Evolutionary conservation across 1,140 invertebrate genomes (phyloP).

Genomic region (Callitettix versicolor): DNA sequence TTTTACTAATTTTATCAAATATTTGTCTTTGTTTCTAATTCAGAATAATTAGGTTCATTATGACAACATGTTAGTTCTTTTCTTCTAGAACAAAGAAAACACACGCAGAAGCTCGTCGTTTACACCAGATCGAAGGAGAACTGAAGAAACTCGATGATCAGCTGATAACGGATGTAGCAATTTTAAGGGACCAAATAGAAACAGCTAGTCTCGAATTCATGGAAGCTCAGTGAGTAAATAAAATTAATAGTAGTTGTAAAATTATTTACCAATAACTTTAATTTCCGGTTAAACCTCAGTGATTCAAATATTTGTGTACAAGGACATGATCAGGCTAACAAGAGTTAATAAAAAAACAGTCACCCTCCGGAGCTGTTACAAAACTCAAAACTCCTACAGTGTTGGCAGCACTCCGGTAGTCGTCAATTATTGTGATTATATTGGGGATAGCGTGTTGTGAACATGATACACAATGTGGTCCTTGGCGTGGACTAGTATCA

Average conservation of each 20-base stretch:
- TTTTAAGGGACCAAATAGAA: constrained; percentile 67
- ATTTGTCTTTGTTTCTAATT: no score
- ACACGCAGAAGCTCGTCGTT: constrained; percentile 52
- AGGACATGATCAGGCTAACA: no score
- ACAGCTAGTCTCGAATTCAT: constrained; percentile 56
- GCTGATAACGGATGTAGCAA: constrained; percentile 52
- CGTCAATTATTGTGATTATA: no score
- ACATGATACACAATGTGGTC: no score
- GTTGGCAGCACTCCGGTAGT: no score
- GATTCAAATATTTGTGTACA: background rate
- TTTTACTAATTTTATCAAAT: no score
- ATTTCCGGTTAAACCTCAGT: constrained; percentile 3
- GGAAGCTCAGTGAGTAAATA: constrained; percentile 46
- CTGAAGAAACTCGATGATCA: constrained; percentile 38
- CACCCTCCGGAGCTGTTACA: background rate
- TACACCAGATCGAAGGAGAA: constrained; percentile 51
- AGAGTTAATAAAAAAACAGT: no score
- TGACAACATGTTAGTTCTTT: no score
- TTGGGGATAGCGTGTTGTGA: no score
- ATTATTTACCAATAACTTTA: constrained; percentile 6
- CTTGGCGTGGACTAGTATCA: no score
- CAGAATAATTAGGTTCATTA: no score
- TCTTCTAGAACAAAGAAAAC: constrained; percentile 52
- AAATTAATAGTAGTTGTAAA: background rate
- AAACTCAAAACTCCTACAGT: no score